A percentile compares a stretch with the other conserved stretches of the same genome.
phyloP scores from a whole-genome alignment of 30 jellyfish, hydroid and myxozoan genomes.

The Mastigias papua region DNA sequence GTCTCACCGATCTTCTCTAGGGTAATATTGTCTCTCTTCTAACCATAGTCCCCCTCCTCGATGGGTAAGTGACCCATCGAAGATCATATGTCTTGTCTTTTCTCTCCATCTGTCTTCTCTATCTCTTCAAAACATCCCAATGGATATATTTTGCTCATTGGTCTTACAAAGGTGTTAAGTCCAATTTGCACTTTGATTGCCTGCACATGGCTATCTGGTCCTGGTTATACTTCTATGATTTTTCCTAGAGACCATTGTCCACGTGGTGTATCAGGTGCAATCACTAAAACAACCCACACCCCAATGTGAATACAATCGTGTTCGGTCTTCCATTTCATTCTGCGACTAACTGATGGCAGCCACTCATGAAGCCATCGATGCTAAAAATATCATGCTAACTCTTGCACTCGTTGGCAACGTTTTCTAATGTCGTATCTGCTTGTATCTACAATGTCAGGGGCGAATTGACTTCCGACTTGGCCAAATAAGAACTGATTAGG shows the following conservation, averaged over 20 bases:
- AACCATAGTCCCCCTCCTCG: conserved; percentile 13
- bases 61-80: conserved; percentile 1
- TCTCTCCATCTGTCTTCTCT: not conserved
- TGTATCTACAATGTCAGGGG: conserved; percentile 22
- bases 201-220: not conserved
- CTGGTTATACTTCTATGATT: not conserved
- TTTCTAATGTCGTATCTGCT: not conserved
- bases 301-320: not conserved
- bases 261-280: not conserved
- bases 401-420: conserved; percentile 15
- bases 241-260: not conserved
- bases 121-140: too few relatives aligned
- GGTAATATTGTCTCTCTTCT: too few relatives aligned
- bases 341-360: conserved; percentile 18
- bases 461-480: conserved; percentile 58
- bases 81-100: not conserved
- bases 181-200: not conserved
- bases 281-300: not conserved
- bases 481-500: conserved; percentile 58
- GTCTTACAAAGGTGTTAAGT: not conserved
- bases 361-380: conserved; percentile 34
- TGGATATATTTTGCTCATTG: not conserved
- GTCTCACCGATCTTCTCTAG: too few relatives aligned
- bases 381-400: conserved; percentile 25
- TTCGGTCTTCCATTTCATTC: not conserved